These are phyloP conservation scores for Lepeophtheirus salmonis DNA, from an alignment of 1,140 invertebrate species.

Conservation along the genomic window DNA sequence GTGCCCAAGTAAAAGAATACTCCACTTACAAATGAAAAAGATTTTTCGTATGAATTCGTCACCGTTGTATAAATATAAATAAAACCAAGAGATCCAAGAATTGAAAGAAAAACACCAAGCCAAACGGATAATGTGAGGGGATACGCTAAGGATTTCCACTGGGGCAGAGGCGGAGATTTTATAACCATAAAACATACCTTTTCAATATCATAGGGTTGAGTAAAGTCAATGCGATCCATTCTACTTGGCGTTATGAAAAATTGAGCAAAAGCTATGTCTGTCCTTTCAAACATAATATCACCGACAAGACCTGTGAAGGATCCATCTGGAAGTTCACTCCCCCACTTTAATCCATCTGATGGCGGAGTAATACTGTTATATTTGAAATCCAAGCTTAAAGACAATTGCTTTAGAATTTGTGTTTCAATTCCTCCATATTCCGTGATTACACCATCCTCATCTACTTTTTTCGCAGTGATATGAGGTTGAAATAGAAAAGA, in stretches of 20 bases:
- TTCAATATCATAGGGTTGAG: constrained; percentile 20
- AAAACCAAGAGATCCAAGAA: neutral
- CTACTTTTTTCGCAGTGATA: neutral
- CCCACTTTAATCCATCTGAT: constrained; percentile 22
- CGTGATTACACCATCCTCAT: constrained; percentile 1
- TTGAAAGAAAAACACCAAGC: neutral
- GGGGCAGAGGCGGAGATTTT: constrained; percentile 18
- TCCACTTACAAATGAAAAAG: neutral
- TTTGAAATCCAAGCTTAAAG: constrained; percentile 20
- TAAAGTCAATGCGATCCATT: constrained; percentile 21
- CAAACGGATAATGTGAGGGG: constrained; percentile 16
- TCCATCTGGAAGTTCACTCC: constrained; percentile 20
- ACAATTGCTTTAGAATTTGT: constrained; percentile 19
- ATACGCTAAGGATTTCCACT: constrained; percentile 20
- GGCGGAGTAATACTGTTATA: constrained; percentile 19
- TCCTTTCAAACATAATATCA: constrained; percentile 19
- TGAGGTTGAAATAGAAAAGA: neutral
- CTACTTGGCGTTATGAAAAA: constrained; percentile 22
- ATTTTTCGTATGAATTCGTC: neutral
- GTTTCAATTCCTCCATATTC: constrained; percentile 20
- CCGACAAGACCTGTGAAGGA: constrained; percentile 23
- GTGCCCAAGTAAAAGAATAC: neutral
- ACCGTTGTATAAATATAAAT: neutral
- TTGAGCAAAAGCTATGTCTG: constrained; percentile 22
- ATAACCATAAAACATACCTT: constrained; percentile 20